A percentile compares a stretch with the other conserved stretches of the same genome.
Evolutionary conservation across 2,888 invertebrate species (phyloP).

Genomic region (Athrips mouffetella): DNA sequence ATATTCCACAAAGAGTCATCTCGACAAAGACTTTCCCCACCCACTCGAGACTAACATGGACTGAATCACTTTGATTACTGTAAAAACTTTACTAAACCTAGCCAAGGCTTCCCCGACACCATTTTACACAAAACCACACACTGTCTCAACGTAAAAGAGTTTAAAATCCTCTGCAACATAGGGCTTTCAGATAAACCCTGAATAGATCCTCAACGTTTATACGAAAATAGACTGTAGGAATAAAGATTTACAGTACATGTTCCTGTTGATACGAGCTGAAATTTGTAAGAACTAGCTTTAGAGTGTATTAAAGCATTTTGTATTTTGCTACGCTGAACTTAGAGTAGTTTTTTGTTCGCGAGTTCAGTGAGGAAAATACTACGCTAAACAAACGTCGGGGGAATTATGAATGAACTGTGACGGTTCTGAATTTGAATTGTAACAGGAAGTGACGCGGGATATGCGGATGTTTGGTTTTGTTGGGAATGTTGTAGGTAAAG

Average conservation of each 20-base stretch:
- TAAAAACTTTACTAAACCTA: background rate
- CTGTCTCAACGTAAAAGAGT: background rate
- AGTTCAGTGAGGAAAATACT: conserved; percentile 30
- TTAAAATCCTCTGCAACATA: conserved; percentile 23
- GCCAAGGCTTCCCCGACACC: background rate
- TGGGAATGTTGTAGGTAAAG: too few species aligned
- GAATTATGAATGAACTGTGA: conserved; percentile 27
- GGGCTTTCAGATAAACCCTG: conserved; percentile 26
- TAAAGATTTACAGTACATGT: background rate
- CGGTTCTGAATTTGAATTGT: background rate
- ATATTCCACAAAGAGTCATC: too few species aligned
- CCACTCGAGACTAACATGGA: too few species aligned
- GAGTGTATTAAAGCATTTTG: background rate
- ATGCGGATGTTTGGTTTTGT: too few species aligned
- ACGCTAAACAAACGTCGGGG: conserved; percentile 23
- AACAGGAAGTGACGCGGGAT: background rate
- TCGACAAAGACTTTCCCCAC: too few species aligned
- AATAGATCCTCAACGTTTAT: conserved; percentile 23
- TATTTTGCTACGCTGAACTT: background rate
- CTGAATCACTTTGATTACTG: background rate
- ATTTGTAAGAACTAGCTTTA: background rate
- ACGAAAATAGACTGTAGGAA: conserved; percentile 1
- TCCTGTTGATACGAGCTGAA: background rate
- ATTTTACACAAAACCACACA: background rate
- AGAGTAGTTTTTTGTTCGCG: background rate